Evolutionary conservation across 2,888 invertebrate species (phyloP).

Genomic region (Agrochola circellaris): DNA sequence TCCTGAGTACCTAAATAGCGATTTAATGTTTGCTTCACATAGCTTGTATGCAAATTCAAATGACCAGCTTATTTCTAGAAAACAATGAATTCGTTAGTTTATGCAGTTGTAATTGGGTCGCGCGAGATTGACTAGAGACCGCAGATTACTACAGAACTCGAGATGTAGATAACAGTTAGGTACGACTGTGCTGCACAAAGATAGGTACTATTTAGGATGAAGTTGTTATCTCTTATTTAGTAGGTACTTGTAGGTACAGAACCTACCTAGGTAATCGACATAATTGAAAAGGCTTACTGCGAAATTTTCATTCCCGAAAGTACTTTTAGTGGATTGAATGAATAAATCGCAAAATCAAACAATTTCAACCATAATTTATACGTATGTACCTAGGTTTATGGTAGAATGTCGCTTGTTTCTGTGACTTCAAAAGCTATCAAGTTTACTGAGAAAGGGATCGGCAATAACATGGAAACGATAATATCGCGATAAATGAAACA

Average conservation of each 20-base stretch:
- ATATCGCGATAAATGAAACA: constrained; percentile 56
- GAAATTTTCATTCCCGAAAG: constrained; percentile 9
- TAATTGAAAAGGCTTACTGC: neutral
- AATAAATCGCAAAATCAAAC: constrained; percentile 23
- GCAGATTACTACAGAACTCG: constrained; percentile 12
- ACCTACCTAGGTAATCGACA: neutral
- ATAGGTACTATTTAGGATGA: neutral
- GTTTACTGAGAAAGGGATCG: constrained; percentile 59
- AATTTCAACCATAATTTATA: constrained; percentile 4
- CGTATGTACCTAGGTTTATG: neutral
- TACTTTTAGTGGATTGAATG: neutral
- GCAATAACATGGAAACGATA: constrained; percentile 57
- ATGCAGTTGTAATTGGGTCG: constrained; percentile 31
- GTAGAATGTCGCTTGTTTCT: constrained; percentile 34
- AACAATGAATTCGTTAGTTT: constrained; percentile 27
- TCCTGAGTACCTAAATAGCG: neutral
- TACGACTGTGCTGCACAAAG: neutral
- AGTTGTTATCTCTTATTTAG: neutral
- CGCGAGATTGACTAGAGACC: constrained; percentile 16
- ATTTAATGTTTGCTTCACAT: constrained; percentile 7
- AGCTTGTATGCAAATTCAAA: constrained; percentile 16
- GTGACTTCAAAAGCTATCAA: constrained; percentile 49
- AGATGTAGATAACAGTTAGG: constrained; percentile 7
- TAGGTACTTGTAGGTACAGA: neutral
- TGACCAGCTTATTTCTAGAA: constrained; percentile 22